Evolutionary conservation across 2,113 vertebrate genomes (phyloP).

Genomic region (Tachuris rubrigastra): DNA sequence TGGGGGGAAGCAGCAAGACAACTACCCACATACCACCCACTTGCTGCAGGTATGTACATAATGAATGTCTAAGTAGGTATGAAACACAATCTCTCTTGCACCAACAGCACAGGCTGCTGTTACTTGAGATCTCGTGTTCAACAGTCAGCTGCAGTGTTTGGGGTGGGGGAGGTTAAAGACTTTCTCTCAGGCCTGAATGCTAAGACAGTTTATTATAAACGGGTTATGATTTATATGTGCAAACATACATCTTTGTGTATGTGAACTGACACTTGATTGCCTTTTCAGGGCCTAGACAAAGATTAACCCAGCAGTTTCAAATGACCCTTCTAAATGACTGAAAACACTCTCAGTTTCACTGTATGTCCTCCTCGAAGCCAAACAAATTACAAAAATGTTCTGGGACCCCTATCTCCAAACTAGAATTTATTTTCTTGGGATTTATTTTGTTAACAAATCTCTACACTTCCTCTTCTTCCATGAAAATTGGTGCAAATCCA

Average conservation of each 20-base stretch:
- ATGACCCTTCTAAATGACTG: neutral
- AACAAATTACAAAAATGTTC: neutral
- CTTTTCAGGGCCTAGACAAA: slow-evolving; percentile 17
- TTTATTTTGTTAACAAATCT: neutral
- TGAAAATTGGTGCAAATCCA: neutral
- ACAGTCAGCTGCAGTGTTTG: neutral
- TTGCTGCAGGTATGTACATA: neutral
- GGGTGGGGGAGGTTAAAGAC: neutral
- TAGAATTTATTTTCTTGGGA: neutral
- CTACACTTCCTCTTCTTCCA: neutral
- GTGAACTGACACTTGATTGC: neutral
- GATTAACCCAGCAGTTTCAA: slow-evolving; percentile 26
- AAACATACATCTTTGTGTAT: neutral
- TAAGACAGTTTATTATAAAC: neutral
- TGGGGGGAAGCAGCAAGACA: neutral
- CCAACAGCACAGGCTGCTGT: neutral
- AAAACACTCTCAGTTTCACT: neutral
- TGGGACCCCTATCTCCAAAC: neutral
- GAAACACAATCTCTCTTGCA: neutral
- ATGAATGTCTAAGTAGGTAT: neutral
- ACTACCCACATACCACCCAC: too few relatives aligned
- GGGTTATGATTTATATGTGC: neutral
- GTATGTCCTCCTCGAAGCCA: neutral
- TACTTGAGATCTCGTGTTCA: neutral
- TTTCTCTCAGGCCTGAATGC: neutral